These are phyloP conservation scores for Siphamia tubifer DNA, from an alignment of 2,113 vertebrate genomes.

Conservation along the genomic window DNA sequence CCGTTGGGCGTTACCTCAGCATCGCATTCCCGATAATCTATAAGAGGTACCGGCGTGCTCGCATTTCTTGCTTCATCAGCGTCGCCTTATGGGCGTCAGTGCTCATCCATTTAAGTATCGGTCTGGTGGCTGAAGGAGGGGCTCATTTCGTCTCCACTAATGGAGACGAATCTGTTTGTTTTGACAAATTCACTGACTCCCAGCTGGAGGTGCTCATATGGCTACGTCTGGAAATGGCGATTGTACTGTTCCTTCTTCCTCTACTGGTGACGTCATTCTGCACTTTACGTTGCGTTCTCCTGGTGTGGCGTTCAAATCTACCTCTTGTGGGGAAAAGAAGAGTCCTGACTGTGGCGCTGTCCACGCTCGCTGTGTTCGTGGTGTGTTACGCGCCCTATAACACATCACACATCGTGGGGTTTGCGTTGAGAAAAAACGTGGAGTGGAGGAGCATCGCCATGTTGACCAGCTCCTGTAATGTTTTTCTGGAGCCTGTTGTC, in stretches of 20 bases:
- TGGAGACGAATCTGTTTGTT: slow-evolving; percentile 67
- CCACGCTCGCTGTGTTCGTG: slow-evolving; percentile 77
- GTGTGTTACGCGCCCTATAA: slow-evolving; percentile 85
- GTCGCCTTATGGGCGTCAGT: slow-evolving; percentile 73
- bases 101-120: slow-evolving; percentile 70
- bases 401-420: slow-evolving; percentile 80
- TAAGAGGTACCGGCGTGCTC: slow-evolving; percentile 78
- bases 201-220: slow-evolving; percentile 78
- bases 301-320: slow-evolving; percentile 75
- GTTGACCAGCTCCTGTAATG: slow-evolving; percentile 78
- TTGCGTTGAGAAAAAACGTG: slow-evolving; percentile 38
- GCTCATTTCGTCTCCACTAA: slow-evolving; percentile 56
- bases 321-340: slow-evolving; percentile 65
- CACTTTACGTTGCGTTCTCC: slow-evolving; percentile 76
- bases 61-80: slow-evolving; percentile 76
- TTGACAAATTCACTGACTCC: slow-evolving; percentile 66
- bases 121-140: slow-evolving; percentile 63
- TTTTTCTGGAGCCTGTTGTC: slow-evolving; percentile 81
- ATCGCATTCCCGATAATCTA: slow-evolving; percentile 82
- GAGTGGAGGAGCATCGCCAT: slow-evolving; percentile 75
- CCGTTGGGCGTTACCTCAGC: slow-evolving; percentile 81
- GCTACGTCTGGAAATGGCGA: slow-evolving; percentile 79
- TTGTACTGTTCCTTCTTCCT: slow-evolving; percentile 75
- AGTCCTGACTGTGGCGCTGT: slow-evolving; percentile 75
- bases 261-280: slow-evolving; percentile 75